phyloP scores from a whole-genome alignment of 2,113 vertebrate genomes.

The Hydrolagus affinis region DNA sequence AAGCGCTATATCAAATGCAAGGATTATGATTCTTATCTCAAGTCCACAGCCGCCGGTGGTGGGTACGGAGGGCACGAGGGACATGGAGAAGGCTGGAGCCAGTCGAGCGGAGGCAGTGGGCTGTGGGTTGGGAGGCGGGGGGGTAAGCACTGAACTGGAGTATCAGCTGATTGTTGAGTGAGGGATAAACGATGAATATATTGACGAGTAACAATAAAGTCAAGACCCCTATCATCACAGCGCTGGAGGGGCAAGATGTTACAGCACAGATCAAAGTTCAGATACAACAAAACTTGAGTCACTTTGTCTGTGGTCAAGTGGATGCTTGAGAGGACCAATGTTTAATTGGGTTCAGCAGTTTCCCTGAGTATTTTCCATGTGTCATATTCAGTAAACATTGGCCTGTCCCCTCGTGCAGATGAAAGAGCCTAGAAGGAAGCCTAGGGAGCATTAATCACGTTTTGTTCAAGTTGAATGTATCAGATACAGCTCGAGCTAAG shows the following conservation, averaged over 20 bases:
- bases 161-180: background rate
- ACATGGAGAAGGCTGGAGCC: too few species aligned
- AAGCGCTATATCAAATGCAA: too few species aligned
- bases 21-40: too few species aligned
- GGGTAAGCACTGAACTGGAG: too few species aligned
- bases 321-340: background rate
- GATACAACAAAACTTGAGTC: background rate
- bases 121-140: too few species aligned
- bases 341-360: background rate
- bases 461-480: background rate
- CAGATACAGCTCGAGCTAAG: background rate
- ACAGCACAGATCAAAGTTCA: slow-evolving; percentile 7
- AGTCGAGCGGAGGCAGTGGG: too few species aligned
- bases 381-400: background rate
- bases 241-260: background rate
- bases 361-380: background rate
- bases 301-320: background rate
- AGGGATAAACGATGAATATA: background rate
- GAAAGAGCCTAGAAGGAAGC: background rate
- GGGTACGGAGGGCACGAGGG: too few species aligned
- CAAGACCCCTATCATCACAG: background rate
- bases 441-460: background rate
- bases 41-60: too few species aligned
- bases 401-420: background rate
- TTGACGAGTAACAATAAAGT: background rate